phyloP scores from a whole-genome alignment of 2,888 invertebrate genomes.

The Nymphalis polychloros region DNA sequence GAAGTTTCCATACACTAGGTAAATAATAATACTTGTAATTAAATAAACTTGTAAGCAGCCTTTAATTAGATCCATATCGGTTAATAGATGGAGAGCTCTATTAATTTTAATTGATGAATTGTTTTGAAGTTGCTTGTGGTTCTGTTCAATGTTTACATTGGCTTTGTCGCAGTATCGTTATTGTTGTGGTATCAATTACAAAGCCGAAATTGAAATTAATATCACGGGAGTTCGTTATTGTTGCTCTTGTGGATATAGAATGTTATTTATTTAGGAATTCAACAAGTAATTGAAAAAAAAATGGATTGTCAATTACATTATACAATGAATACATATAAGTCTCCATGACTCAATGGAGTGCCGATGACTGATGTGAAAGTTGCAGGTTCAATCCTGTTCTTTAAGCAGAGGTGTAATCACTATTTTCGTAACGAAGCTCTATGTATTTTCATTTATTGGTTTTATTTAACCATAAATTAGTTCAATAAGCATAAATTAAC shows the following conservation, averaged over 20 bases:
- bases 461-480: no score
- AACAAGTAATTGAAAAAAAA: neutral
- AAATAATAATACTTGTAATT: neutral
- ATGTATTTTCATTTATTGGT: no score
- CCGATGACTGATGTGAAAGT: no score
- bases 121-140: conserved; percentile 37
- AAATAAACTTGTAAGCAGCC: conserved; percentile 1
- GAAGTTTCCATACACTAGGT: no score
- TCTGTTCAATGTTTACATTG: conserved; percentile 26
- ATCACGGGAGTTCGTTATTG: conserved; percentile 21
- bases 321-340: no score
- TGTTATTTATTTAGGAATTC: conserved; percentile 5
- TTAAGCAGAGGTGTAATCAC: no score
- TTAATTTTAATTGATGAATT: conserved; percentile 43
- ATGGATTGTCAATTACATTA: no score
- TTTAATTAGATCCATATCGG: conserved; percentile 16
- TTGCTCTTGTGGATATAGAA: conserved; percentile 11
- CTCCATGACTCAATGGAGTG: no score
- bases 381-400: no score
- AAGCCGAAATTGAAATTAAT: conserved; percentile 30
- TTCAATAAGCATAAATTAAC: no score
- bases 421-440: no score
- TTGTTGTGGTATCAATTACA: conserved; percentile 33
- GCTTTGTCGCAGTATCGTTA: conserved; percentile 33
- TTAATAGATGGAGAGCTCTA: conserved; percentile 27